Percentiles rank a stretch among this genome's conserved stretches.
phyloP scores from a whole-genome alignment of 2,888 invertebrate species.

The Emmelina monodactyla region DNA sequence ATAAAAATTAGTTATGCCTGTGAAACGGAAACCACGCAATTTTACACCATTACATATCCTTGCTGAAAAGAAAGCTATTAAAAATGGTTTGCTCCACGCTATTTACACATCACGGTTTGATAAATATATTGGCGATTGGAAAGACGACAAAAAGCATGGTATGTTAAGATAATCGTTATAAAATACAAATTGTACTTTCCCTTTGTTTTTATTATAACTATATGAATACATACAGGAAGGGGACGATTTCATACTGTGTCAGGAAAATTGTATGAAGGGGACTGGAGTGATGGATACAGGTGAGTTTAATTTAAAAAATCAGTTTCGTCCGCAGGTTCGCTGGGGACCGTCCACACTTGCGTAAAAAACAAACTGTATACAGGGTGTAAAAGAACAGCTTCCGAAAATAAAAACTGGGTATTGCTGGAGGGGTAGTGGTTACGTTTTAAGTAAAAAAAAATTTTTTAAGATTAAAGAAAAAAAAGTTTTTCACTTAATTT shows the following conservation, averaged over 20 bases:
- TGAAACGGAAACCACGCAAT: conserved; percentile 42
- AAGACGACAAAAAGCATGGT: conserved; percentile 55
- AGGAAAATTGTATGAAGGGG: conserved; percentile 69
- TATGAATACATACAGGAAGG: conserved; percentile 53
- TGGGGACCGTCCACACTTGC: no score
- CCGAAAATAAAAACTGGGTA: no score
- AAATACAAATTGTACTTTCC: not conserved
- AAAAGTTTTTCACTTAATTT: no score
- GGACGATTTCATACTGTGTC: conserved; percentile 49
- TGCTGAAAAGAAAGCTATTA: conserved; percentile 52
- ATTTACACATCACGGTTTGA: conserved; percentile 61
- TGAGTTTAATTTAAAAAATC: conserved; percentile 21
- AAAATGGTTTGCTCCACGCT: conserved; percentile 64
- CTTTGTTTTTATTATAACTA: not conserved
- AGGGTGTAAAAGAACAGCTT: no score
- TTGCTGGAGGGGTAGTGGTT: no score
- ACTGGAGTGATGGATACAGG: conserved; percentile 62
- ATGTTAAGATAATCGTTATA: not conserved
- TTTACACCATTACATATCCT: conserved; percentile 35
- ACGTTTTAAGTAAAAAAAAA: no score
- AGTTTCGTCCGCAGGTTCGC: no score
- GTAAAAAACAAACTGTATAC: no score
- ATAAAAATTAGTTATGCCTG: conserved; percentile 32
- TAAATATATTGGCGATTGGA: conserved; percentile 70
- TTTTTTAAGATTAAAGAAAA: no score